A percentile compares a stretch with the other conserved stretches of the same genome.
phyloP scores from a whole-genome alignment of 2,888 invertebrate genomes.

The Drosophila longiperda region DNA sequence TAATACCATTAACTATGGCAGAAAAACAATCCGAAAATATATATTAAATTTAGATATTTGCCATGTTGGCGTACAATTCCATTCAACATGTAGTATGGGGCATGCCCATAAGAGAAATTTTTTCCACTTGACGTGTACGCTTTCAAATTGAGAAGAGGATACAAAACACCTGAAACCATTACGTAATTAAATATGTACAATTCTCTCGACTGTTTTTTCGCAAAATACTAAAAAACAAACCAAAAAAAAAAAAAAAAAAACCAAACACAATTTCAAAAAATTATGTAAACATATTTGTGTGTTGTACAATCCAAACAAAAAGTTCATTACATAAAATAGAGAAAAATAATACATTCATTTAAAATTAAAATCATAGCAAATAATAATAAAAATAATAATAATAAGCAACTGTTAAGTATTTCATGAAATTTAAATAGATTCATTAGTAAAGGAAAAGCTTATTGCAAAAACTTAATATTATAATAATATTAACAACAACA shows the following conservation, averaged over 20 bases:
- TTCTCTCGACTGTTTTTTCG: conserved; percentile 53
- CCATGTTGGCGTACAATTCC: conserved; percentile 8
- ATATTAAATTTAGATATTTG: conserved; percentile 10
- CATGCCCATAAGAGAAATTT: neutral
- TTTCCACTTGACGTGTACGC: conserved; percentile 26
- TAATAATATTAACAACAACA: conserved; percentile 36
- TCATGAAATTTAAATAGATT: conserved; percentile 69
- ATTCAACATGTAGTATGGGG: conserved; percentile 6
- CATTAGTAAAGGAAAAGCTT: conserved; percentile 58
- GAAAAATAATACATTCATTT: conserved; percentile 40
- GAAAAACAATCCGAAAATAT: conserved; percentile 7
- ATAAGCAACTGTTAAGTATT: conserved; percentile 55
- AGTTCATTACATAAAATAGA: neutral
- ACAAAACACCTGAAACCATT: conserved; percentile 54
- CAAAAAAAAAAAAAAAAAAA: conserved; percentile 7
- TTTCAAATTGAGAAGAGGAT: conserved; percentile 9
- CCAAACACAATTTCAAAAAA: conserved; percentile 12
- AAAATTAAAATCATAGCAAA: conserved; percentile 35
- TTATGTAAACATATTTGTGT: conserved; percentile 49
- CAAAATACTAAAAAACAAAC: conserved; percentile 30
- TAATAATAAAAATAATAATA: conserved; percentile 26
- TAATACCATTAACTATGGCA: neutral
- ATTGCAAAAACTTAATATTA: conserved; percentile 43
- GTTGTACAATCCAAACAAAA: conserved; percentile 39
- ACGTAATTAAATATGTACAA: conserved; percentile 75